Conservation (phyloP, 2,113 vertebrate species). For the Ptilonorhynchus violaceus region DNA sequence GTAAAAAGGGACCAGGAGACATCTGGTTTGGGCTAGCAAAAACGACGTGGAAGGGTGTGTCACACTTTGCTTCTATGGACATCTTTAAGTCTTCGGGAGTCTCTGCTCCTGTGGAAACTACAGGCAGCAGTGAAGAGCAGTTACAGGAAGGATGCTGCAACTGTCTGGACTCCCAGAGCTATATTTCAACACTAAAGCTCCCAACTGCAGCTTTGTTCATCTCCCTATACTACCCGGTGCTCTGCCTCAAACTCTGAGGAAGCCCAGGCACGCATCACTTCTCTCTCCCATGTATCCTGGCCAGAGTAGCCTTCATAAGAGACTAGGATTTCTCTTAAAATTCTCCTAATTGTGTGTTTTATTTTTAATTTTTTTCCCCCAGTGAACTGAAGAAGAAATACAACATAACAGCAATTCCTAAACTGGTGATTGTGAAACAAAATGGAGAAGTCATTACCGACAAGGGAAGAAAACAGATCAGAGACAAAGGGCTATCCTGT, state of each 20-base stretch:
- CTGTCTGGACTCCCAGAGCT: background rate
- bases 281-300: background rate
- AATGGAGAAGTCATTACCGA: conserved; percentile 93
- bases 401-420: conserved; percentile 88
- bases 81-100: background rate
- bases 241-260: background rate
- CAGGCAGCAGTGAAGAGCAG: background rate
- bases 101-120: background rate
- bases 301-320: background rate
- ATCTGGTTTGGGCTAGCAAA: background rate
- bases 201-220: background rate
- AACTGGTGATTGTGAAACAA: conserved; percentile 94
- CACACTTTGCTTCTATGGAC: background rate
- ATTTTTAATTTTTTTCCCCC: background rate
- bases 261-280: background rate
- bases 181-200: background rate
- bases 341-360: background rate
- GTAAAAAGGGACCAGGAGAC: background rate
- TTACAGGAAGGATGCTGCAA: background rate
- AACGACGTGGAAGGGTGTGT: background rate
- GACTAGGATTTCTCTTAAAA: background rate
- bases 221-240: rapidly evolving
- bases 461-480: conserved; percentile 92
- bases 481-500: conserved; percentile 85
- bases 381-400: conserved; percentile 92